Evolutionary conservation across 2,797 vertebrate genomes (phyloP).

Genomic region (Pseudochirops cupreus): DNA sequence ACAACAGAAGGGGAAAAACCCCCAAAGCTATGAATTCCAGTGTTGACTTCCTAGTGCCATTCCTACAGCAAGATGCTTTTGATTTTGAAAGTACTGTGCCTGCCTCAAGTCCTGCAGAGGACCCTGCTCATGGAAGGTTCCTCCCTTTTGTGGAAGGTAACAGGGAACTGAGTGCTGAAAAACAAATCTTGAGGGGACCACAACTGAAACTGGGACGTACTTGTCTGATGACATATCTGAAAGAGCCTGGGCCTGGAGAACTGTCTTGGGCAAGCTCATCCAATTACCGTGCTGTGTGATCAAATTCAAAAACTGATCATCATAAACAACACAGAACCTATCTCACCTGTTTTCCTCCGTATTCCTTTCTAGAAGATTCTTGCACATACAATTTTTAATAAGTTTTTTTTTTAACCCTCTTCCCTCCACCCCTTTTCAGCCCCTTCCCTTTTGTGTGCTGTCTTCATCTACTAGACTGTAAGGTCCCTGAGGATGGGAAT

Average conservation of each 20-base stretch:
- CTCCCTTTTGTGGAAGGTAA: conserved; percentile 66
- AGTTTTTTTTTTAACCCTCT: neutral
- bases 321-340: conserved; percentile 46
- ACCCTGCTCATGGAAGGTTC: neutral
- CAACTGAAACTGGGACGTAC: conserved; percentile 77
- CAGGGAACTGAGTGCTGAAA: conserved; percentile 81
- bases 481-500: neutral
- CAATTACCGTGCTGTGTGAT: conserved; percentile 7
- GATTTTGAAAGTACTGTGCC: neutral
- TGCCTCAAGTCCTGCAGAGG: neutral
- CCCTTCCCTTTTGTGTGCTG: neutral
- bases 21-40: neutral
- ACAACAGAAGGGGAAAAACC: neutral
- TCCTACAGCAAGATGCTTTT: neutral
- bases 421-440: neutral
- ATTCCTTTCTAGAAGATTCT: conserved; percentile 70
- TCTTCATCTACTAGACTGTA: neutral
- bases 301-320: conserved; percentile 11
- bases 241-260: conserved; percentile 75
- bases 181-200: conserved; percentile 84
- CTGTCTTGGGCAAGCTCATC: conserved; percentile 68
- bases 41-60: neutral
- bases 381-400: conserved; percentile 33
- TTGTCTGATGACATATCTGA: conserved; percentile 80
- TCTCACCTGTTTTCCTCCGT: neutral